Conservation (phyloP, 1,140 invertebrate genomes). For the Metaphire vulgaris region DNA sequence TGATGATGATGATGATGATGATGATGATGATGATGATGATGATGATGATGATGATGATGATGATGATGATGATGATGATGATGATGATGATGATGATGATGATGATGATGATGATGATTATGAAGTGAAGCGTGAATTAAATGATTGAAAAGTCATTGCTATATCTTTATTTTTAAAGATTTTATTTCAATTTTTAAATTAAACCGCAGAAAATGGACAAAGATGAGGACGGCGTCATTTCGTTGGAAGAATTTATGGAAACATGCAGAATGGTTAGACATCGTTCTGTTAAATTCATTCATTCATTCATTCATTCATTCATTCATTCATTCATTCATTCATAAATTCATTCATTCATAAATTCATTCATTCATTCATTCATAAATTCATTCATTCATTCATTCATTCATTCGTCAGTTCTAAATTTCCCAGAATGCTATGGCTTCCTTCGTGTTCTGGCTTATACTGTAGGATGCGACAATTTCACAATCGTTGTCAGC, state of each 20-base stretch:
- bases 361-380: too few relatives aligned
- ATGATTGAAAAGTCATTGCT: too few relatives aligned
- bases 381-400: too few relatives aligned
- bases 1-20: slow-evolving; percentile 31
- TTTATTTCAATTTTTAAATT: too few relatives aligned
- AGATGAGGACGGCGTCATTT: neutral
- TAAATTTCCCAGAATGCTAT: too few relatives aligned
- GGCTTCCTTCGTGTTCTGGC: neutral
- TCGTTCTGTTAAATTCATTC: too few relatives aligned
- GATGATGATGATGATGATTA: slow-evolving; percentile 30
- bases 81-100: slow-evolving; percentile 32
- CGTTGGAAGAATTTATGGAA: neutral
- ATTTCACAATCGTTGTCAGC: neutral
- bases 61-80: slow-evolving; percentile 31
- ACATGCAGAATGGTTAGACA: neutral
- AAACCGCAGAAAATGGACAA: neutral
- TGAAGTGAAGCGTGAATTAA: too few relatives aligned
- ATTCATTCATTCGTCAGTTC: too few relatives aligned
- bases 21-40: slow-evolving; percentile 30
- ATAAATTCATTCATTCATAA: too few relatives aligned
- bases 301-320: too few relatives aligned
- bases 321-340: too few relatives aligned
- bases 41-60: slow-evolving; percentile 21
- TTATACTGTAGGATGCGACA: neutral
- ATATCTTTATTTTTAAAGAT: too few relatives aligned